These are phyloP conservation scores for Bubo scandiacus DNA, from an alignment of 2,113 vertebrate genomes.

Conservation along the genomic window DNA sequence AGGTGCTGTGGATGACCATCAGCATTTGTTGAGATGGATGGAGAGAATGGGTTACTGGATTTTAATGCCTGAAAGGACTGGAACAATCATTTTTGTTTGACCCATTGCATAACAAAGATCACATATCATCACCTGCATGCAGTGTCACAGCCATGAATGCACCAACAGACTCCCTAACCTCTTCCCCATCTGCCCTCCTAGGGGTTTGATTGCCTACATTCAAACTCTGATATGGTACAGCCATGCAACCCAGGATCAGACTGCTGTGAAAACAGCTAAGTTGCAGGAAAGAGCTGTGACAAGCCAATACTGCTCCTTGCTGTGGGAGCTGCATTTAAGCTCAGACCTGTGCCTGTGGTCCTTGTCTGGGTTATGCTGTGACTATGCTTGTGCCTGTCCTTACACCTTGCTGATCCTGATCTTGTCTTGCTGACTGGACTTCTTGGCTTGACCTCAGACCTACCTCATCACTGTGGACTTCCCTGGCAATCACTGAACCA, in stretches of 20 bases:
- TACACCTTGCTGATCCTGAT: background rate
- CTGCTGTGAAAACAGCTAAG: background rate
- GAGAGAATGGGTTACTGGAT: background rate
- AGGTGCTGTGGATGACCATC: background rate
- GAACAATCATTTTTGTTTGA: background rate
- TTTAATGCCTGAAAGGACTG: background rate
- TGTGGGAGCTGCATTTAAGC: background rate
- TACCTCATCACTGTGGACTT: background rate
- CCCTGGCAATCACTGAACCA: background rate
- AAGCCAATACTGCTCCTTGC: background rate
- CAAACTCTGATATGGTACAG: background rate
- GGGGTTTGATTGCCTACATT: background rate
- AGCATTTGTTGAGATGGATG: background rate
- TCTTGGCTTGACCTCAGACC: background rate
- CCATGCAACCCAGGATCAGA: background rate
- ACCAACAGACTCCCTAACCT: background rate
- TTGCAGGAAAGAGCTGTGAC: background rate
- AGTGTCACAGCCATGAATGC: background rate
- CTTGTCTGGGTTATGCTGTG: background rate
- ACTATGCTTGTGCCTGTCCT: background rate
- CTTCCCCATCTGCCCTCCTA: background rate
- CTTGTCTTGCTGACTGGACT: background rate
- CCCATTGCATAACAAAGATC: background rate
- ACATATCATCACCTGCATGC: rapidly evolving
- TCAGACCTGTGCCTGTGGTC: background rate